Percentiles rank a stretch among this genome's conserved stretches.
phyloP scores from a whole-genome alignment of 2,113 vertebrate species.

The western clawed frog (Xenopus tropicalis) region UCB_Xtro_10.0 CM004447.2:114625501-114626000 shows the following conservation, averaged over 20 bases:
- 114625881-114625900: background rate
- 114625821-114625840: constrained; percentile 2
- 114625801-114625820: background rate
- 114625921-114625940: constrained; percentile 1
- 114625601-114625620: no score
- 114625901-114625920: constrained; percentile 1
- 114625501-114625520: no score
- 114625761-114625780: background rate
- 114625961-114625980: background rate
- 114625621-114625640: no score
- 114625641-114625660: no score
- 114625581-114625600: no score
- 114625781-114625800: background rate
- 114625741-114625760: background rate
- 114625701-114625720: no score
- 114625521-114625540: no score
- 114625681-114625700: no score
- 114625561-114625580: no score
- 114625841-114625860: background rate
- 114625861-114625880: background rate
- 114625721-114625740: no score
- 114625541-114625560: no score
- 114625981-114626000: background rate
- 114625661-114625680: no score
- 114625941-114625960: background rate